Evolutionary conservation across 1,140 invertebrate species (phyloP), one percentile per base, ranked within the genome.

Genomic region (Dolichoris vasculosae): DNA sequence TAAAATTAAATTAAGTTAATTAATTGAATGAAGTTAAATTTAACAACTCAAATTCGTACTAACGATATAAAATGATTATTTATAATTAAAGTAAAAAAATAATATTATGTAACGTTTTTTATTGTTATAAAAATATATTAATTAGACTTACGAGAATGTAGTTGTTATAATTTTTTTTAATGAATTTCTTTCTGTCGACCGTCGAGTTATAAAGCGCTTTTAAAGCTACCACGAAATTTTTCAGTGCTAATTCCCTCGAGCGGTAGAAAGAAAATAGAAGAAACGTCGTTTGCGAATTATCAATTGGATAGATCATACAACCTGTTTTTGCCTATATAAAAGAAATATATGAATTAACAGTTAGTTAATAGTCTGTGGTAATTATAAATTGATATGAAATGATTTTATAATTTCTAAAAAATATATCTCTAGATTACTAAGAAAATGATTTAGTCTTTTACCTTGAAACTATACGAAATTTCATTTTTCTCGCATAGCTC

Each of bases 391-490:
- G 15, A 48, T 76, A 30, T 2, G 82, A 71, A n/a, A 63, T 40
- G 64, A 35, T 76, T 43, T 71, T 17, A n/a, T 11, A 11, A 38
- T 4, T 69, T 32, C 6, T 35, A 9, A n/a, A 1, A 59, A 26
- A 26, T 59, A 73, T 20, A 3, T 73, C 17, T 20, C 1, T 23
- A 59, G 63, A 40, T 23, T 23, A 20, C 40, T 83, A 59, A 59
- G 2, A 3, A 26, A 59, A 35, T 77, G 2, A 38, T 82, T 64
- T 43, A 81, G 23, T 63, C n/a, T 46, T 40, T 55, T 85, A 89
- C 88, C 86, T 88, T 88, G 40, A 67, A 75, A 63, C 88, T 86
- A 48, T 89, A 89, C 51, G 59, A 83, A 32, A 89, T 81, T 17
- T 79, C 55, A n/a, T 84, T 69, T 63, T 81, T 35, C 9, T 77